Evolutionary conservation across 2,888 invertebrate species (phyloP).

Genomic region (Itoplectis maculator): DNA sequence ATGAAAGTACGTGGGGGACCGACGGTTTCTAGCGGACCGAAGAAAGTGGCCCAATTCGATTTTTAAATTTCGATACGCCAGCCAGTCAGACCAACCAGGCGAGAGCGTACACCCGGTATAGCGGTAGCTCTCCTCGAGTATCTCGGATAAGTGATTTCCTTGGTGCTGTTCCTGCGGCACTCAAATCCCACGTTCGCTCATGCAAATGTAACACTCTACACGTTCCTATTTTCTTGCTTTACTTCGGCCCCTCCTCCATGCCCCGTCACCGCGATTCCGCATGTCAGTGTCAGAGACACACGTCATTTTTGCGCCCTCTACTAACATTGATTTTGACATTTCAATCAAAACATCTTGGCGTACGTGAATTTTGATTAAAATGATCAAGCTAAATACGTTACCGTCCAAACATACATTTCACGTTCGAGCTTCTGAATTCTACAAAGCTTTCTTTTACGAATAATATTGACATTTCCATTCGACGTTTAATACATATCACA

Average conservation of each 20-base stretch:
- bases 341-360: constrained; percentile 17
- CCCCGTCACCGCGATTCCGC: background rate
- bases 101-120: constrained; percentile 10
- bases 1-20: constrained; percentile 57
- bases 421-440: background rate
- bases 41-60: constrained; percentile 64
- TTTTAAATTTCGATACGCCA: constrained; percentile 61
- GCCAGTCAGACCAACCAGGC: constrained; percentile 42
- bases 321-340: constrained; percentile 26
- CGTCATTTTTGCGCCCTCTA: background rate
- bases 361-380: background rate
- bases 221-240: background rate
- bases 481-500: background rate
- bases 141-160: constrained; percentile 59
- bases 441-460: background rate
- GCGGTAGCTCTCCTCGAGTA: constrained; percentile 8
- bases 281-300: background rate
- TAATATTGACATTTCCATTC: background rate
- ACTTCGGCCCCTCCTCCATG: background rate
- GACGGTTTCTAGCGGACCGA: constrained; percentile 57
- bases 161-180: constrained; percentile 28
- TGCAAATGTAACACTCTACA: constrained; percentile 20
- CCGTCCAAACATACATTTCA: background rate
- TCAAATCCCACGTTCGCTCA: constrained; percentile 14
- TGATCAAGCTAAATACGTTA: background rate